A percentile compares a stretch with the other conserved stretches of the same genome.
Conservation (phyloP, 2,888 invertebrate genomes). For the Rhamphomyia laevipes region DNA sequence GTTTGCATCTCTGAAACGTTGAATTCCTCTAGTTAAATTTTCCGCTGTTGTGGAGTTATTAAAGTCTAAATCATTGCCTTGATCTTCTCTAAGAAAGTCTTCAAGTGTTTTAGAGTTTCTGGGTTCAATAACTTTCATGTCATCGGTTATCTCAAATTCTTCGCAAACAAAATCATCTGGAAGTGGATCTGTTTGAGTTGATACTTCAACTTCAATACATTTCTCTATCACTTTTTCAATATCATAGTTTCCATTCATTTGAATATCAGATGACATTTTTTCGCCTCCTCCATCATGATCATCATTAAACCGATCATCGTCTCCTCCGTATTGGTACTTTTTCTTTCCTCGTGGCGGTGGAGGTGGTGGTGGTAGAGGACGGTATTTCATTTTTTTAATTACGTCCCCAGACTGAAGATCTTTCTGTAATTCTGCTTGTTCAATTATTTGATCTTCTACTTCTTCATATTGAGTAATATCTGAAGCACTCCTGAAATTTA, state of each 20-base stretch:
- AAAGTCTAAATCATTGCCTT: slow-evolving; percentile 23
- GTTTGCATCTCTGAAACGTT: slow-evolving; percentile 43
- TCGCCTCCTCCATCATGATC: slow-evolving; percentile 22
- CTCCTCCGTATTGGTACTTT: slow-evolving; percentile 20
- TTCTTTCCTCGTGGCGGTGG: slow-evolving; percentile 60
- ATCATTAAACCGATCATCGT: slow-evolving; percentile 23
- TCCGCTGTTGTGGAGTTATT: slow-evolving; percentile 38
- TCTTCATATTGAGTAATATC: slow-evolving; percentile 43
- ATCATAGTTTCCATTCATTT: slow-evolving; percentile 28
- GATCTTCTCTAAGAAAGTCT: slow-evolving; percentile 31
- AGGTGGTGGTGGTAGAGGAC: slow-evolving; percentile 78
- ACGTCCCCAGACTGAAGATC: slow-evolving; percentile 63
- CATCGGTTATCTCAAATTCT: slow-evolving; percentile 37
- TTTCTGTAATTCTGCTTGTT: slow-evolving; percentile 38
- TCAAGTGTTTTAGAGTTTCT: slow-evolving; percentile 30
- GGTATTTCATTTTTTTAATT: slow-evolving; percentile 70
- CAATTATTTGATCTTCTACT: slow-evolving; percentile 23
- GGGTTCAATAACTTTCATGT: slow-evolving; percentile 35
- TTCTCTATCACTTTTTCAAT: slow-evolving; percentile 25
- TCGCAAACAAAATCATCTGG: slow-evolving; percentile 66
- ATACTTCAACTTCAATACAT: slow-evolving; percentile 55
- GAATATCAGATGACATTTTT: slow-evolving; percentile 13
- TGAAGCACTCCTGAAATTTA: slow-evolving; percentile 13
- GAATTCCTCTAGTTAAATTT: slow-evolving; percentile 40
- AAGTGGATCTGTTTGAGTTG: slow-evolving; percentile 75